These are phyloP conservation scores for Triplophysa dalaica DNA, from an alignment of 2,113 vertebrate genomes.

Conservation along the genomic window DNA sequence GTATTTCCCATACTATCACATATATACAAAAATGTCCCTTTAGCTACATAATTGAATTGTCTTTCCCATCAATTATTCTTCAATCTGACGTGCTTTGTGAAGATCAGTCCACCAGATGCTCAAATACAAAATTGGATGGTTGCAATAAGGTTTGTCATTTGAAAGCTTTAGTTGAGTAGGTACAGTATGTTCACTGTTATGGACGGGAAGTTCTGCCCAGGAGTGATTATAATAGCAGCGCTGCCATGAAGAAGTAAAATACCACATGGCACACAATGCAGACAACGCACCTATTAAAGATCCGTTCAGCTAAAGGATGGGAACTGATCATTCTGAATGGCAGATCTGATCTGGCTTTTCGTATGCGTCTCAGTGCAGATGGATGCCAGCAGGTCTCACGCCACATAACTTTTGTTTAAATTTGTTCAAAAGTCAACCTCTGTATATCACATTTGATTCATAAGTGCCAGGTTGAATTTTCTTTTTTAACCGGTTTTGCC, in stretches of 20 bases:
- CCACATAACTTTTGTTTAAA: slow-evolving; percentile 1
- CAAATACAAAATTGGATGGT: not conserved
- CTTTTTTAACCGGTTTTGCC: slow-evolving; percentile 5
- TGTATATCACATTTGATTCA: slow-evolving; percentile 27
- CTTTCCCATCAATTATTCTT: slow-evolving; percentile 34
- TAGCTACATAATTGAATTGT: slow-evolving; percentile 36
- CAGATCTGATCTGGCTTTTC: slow-evolving; percentile 4
- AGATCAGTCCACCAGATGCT: slow-evolving; percentile 1
- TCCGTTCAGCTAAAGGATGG: not conserved
- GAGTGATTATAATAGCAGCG: slow-evolving; percentile 4
- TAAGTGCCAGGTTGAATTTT: slow-evolving; percentile 12
- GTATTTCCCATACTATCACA: slow-evolving; percentile 16
- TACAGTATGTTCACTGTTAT: not conserved
- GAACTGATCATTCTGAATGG: not conserved
- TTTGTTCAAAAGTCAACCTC: not conserved
- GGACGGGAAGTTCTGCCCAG: not conserved
- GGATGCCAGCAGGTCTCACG: not conserved
- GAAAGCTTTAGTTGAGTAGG: not conserved
- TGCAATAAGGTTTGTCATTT: not conserved
- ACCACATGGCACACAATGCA: not conserved
- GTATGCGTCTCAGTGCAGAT: not conserved
- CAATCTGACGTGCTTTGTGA: slow-evolving; percentile 18
- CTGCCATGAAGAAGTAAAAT: not conserved
- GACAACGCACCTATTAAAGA: not conserved
- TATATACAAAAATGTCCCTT: slow-evolving; percentile 24